These are phyloP conservation scores for Urophycis tenuis DNA, from an alignment of 2,797 vertebrate genomes.

Conservation along the genomic window DNA sequence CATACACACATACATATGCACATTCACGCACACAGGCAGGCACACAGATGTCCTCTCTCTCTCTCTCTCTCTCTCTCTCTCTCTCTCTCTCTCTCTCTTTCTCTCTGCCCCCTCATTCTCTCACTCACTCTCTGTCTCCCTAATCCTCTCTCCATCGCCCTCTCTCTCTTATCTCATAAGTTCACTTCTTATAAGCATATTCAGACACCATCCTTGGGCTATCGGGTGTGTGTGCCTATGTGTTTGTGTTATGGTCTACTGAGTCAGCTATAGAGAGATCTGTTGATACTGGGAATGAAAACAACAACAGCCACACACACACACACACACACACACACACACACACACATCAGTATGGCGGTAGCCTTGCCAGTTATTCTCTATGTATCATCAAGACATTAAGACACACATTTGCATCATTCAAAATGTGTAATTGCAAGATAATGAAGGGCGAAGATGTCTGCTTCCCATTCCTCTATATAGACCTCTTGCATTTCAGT, in stretches of 20 bases:
- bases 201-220: neutral
- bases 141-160: neutral
- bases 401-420: neutral
- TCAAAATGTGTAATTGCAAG: neutral
- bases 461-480: neutral
- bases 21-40: constrained; percentile 20
- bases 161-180: neutral
- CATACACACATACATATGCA: constrained; percentile 17
- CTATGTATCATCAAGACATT: neutral
- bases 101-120: neutral
- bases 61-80: neutral
- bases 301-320: neutral
- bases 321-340: neutral
- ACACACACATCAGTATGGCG: neutral
- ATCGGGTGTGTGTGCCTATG: too few relatives aligned
- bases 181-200: neutral
- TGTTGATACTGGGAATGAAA: neutral
- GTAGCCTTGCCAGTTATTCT: neutral
- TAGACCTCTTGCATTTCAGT: neutral
- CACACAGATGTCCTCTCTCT: neutral
- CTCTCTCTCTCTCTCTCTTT: neutral
- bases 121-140: neutral
- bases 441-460: neutral
- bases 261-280: neutral
- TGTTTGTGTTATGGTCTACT: too few relatives aligned